Conservation (phyloP, 2,797 vertebrate genomes). For the Phalloptychus januarius region DNA sequence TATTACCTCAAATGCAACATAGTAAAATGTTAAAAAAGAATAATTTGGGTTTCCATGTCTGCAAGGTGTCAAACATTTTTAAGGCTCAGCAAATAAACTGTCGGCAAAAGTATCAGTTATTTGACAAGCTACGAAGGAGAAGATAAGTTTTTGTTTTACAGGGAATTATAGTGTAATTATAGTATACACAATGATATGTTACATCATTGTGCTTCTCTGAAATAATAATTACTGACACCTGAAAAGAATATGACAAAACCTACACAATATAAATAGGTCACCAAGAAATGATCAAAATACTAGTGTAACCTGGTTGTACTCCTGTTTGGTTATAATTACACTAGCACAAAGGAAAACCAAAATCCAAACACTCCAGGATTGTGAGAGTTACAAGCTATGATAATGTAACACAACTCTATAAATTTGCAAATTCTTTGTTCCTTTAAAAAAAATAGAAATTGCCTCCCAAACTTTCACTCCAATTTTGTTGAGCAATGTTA, state of each 20-base stretch:
- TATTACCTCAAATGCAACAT: too few relatives aligned
- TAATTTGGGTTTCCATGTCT: background rate
- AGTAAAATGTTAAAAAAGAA: background rate
- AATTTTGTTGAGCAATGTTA: background rate
- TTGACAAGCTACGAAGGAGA: background rate
- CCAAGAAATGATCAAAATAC: background rate
- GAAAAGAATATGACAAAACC: too few relatives aligned
- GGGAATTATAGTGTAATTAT: background rate
- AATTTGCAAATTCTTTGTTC: background rate
- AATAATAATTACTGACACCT: too few relatives aligned
- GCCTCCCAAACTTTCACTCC: background rate
- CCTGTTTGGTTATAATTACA: too few relatives aligned
- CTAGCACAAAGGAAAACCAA: too few relatives aligned
- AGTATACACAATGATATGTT: too few relatives aligned
- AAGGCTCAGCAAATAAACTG: background rate
- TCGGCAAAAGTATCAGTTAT: background rate
- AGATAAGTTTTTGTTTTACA: background rate
- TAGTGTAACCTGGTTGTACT: too few relatives aligned
- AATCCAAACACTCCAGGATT: background rate
- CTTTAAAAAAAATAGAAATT: background rate
- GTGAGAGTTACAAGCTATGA: background rate
- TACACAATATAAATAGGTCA: background rate
- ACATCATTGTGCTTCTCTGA: too few relatives aligned
- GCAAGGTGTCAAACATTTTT: background rate
- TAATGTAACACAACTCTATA: background rate